Percentiles rank a stretch among this genome's conserved stretches.
These are phyloP conservation scores for Sphaerophoria rueppellii DNA, from an alignment of 2,888 invertebrate species.

Conservation along the genomic window DNA sequence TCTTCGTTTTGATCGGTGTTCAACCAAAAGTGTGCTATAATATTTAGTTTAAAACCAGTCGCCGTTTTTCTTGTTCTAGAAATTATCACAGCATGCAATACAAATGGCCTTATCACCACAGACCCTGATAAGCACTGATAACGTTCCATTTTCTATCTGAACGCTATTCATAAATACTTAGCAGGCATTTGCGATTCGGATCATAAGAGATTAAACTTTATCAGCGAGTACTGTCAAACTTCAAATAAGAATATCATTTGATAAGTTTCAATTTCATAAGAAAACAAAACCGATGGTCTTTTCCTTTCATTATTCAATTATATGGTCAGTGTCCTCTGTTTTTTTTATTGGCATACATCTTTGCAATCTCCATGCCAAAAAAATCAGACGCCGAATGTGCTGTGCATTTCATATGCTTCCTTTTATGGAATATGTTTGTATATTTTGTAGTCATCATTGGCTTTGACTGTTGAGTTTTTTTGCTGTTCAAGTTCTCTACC, in stretches of 20 bases:
- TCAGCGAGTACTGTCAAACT: conserved; percentile 34
- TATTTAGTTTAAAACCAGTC: background rate
- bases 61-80: background rate
- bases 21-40: no score
- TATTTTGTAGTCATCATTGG: conserved; percentile 5
- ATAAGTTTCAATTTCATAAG: background rate
- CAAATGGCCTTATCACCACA: conserved; percentile 31
- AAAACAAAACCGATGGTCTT: background rate
- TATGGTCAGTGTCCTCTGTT: conserved; percentile 57
- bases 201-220: conserved; percentile 41
- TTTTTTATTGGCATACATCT: conserved; percentile 36
- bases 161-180: conserved; percentile 51
- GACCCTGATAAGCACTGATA: conserved; percentile 33
- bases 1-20: no score
- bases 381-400: background rate
- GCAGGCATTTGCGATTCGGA: conserved; percentile 25
- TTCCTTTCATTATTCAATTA: conserved; percentile 22
- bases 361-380: conserved; percentile 16
- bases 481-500: conserved; percentile 40
- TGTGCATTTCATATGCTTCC: conserved; percentile 8
- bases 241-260: conserved; percentile 3
- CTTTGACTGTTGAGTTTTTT: conserved; percentile 24
- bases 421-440: conserved; percentile 6
- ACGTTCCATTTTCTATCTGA: conserved; percentile 42
- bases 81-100: background rate